Evolutionary conservation across 2,888 invertebrate genomes (phyloP), one percentile per base, ranked within the genome.

Genomic region (Bellardia bayeri): DNA sequence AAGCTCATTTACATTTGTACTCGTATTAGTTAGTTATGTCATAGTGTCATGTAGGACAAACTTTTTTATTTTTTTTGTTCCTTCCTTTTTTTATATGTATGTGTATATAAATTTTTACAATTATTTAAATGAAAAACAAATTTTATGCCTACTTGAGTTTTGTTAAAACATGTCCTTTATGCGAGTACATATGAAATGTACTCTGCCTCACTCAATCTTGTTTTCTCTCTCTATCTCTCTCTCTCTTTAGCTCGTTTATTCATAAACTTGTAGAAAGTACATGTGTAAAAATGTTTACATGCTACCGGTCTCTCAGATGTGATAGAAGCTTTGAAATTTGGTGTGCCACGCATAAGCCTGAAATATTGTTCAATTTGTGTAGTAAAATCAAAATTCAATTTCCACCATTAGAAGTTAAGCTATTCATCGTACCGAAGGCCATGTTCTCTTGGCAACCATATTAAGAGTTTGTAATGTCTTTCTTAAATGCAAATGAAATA

Each of bases 111-210:
- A 54, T 79, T 82, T 79, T 68, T 69, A 74, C 72, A 87, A 87
- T 87, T 87, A 87, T 87, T 84, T 74, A 82, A 87, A 87, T 84
- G 84, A 82, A 84, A 87, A 82, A 81, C 81, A 87, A 84, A 87
- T 87, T 82, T 84, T 84, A 84, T 87, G 87, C 84, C 84, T 84
- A 82, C 87, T 87, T 87, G 87, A 84, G 66, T 82, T 82, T 68
- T 84, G 68, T 81, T 58, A 72, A 72, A 83, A 76, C 71, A 58
- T 72, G 75, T 83, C 75, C 76, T 81, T 68, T 69, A 61, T 61
- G 61, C n/a, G 51, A 86, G 49, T 80, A 45, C 51, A 5, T 66
- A n/a, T 37, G 11, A 45, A 37, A 79, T 37, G 30, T 42, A 63
- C n/a, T 78, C 37, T 33, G 0, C 5, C 33, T 40, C 23, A 37